A percentile compares a stretch with the other conserved stretches of the same genome.
Evolutionary conservation across 37 sponge, comb jelly and placozoan species (phyloP).

Genomic region (Tethya wilhelma): DNA sequence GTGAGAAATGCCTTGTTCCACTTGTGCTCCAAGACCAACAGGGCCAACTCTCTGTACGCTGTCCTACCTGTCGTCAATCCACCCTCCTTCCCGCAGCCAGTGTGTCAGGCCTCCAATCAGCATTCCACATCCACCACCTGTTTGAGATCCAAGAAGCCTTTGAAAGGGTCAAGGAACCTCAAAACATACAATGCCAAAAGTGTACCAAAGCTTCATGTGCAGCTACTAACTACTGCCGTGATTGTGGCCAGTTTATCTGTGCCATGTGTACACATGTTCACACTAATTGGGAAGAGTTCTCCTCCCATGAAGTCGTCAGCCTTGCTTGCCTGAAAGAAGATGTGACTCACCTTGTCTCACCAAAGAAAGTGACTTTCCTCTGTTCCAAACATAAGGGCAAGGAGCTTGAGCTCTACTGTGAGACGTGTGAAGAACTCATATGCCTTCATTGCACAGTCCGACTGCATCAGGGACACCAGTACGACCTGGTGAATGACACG

Average conservation of each 20-base stretch:
- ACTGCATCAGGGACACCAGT: no score
- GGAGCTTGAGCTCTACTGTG: no score
- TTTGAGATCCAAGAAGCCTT: no score
- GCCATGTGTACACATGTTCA: background rate
- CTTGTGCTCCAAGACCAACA: no score
- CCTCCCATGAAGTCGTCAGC: constrained; percentile 2
- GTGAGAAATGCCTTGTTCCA: no score
- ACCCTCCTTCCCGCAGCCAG: no score
- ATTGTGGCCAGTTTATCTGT: constrained; percentile 6
- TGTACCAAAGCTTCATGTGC: background rate
- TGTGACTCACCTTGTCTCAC: background rate
- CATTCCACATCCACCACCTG: no score
- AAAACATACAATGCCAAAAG: background rate
- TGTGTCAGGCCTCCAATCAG: no score
- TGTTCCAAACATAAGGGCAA: constrained; percentile 14
- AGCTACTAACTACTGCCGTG: background rate
- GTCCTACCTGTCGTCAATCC: no score
- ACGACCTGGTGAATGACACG: constrained; percentile 9
- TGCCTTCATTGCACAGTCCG: no score
- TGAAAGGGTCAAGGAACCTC: background rate
- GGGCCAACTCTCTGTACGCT: no score
- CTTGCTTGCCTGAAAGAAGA: constrained; percentile 1
- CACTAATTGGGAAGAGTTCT: constrained; percentile 13
- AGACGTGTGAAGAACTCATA: no score
- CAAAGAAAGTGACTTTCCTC: background rate